Conservation (phyloP, 2,797 vertebrate species). For the Crocodylus rhombifer region DNA sequence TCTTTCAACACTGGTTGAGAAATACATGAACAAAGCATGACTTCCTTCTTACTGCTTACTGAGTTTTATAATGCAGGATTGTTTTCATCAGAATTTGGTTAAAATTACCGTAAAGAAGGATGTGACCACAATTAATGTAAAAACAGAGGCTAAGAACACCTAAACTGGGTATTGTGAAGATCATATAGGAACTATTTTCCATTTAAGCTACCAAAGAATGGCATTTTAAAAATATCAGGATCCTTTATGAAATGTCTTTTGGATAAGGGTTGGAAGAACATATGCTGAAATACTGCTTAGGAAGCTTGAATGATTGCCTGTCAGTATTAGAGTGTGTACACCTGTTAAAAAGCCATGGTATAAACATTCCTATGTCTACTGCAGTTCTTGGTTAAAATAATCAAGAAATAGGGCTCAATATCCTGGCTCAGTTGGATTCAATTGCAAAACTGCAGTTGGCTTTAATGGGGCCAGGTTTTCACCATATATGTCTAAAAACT, state of each 20-base stretch:
- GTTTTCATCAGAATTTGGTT: rapidly evolving
- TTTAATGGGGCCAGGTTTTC: not conserved
- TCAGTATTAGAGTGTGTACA: rapidly evolving
- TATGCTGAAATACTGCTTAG: slow-evolving; percentile 13
- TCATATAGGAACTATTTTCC: not conserved
- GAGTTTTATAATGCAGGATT: not conserved
- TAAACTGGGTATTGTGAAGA: slow-evolving; percentile 43
- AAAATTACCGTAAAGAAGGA: not conserved
- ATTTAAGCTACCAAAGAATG: not conserved
- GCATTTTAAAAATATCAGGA: not conserved
- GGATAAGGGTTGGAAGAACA: slow-evolving; percentile 1
- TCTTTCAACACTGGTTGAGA: not conserved
- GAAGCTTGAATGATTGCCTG: not conserved
- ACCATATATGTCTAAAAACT: rapidly evolving
- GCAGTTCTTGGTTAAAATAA: not conserved
- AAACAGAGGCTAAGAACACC: slow-evolving; percentile 58
- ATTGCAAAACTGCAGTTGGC: not conserved
- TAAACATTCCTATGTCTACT: not conserved
- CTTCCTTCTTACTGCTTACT: not conserved
- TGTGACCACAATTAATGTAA: not conserved
- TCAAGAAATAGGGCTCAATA: not conserved
- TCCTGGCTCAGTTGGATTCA: rapidly evolving
- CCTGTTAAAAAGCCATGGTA: not conserved
- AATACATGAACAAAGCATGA: not conserved
- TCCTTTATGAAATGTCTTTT: slow-evolving; percentile 47